A percentile compares a stretch with the other conserved stretches of the same genome.
Conservation (phyloP, 1,140 invertebrate species). For the Globodera ellingtonae region DNA sequence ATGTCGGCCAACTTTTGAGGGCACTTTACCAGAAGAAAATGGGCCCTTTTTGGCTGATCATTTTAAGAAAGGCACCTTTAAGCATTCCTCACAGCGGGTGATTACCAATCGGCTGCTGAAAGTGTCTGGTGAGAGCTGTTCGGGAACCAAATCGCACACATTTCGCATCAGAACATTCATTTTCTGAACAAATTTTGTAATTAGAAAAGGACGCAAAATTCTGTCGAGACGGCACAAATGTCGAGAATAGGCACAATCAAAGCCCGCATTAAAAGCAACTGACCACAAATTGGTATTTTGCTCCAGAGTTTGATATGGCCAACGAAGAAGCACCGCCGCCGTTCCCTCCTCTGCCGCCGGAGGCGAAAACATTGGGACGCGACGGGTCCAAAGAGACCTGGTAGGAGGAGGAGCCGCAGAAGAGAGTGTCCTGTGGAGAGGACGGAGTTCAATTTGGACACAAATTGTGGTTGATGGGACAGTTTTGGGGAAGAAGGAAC, state of each 20-base stretch:
- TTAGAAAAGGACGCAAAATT: background rate
- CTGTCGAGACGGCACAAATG: background rate
- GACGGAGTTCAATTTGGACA: background rate
- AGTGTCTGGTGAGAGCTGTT: background rate
- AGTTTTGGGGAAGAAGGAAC: background rate
- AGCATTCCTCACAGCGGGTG: constrained; percentile 52
- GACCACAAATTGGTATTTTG: constrained; percentile 20
- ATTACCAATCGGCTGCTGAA: constrained; percentile 36
- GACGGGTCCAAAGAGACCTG: constrained; percentile 43
- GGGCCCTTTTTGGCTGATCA: background rate
- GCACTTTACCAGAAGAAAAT: constrained; percentile 6
- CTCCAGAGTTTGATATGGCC: background rate
- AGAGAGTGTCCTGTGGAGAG: constrained; percentile 42
- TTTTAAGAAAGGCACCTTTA: background rate
- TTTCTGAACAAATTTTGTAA: constrained; percentile 8
- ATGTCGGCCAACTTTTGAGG: constrained; percentile 40
- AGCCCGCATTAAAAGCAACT: background rate
- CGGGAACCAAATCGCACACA: constrained; percentile 18
- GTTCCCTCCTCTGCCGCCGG: constrained; percentile 1
- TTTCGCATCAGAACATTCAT: constrained; percentile 19
- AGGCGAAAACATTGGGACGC: constrained; percentile 32
- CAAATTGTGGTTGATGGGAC: background rate
- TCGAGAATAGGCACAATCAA: background rate
- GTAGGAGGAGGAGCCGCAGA: constrained; percentile 47
- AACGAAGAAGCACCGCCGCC: background rate